Conservation (phyloP, 2,888 invertebrate genomes). For the Cotesia congregata region DNA sequence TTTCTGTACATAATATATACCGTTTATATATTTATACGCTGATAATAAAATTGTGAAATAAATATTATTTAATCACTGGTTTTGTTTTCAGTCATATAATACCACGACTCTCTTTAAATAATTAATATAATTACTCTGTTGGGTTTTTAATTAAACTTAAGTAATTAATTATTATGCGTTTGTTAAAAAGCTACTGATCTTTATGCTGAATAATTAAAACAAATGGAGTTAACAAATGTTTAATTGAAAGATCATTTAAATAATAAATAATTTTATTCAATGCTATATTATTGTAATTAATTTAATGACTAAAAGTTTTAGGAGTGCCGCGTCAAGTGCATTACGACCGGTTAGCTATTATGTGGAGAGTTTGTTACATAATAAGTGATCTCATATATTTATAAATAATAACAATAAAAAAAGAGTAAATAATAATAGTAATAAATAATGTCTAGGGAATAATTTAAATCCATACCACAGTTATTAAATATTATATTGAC, state of each 20-base stretch:
- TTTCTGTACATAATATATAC: not conserved
- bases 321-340: not conserved
- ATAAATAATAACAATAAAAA: not conserved
- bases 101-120: not conserved
- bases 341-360: not conserved
- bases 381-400: not conserved
- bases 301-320: not conserved
- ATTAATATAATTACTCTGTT: not conserved
- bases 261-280: not conserved
- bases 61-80: not conserved
- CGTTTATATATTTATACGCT: not conserved
- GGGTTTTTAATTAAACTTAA: no score
- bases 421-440: no score
- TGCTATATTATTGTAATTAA: not conserved
- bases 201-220: no score
- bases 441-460: no score
- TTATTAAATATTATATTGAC: not conserved
- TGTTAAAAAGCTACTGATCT: no score
- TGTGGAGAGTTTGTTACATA: not conserved
- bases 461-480: no score
- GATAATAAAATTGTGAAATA: not conserved
- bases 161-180: no score
- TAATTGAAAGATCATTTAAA: not conserved
- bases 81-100: not conserved
- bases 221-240: not conserved